Percentiles rank a stretch among this genome's conserved stretches.
phyloP scores from a whole-genome alignment of 2,113 vertebrate species.

The Aspiorhynchus laticeps region DNA sequence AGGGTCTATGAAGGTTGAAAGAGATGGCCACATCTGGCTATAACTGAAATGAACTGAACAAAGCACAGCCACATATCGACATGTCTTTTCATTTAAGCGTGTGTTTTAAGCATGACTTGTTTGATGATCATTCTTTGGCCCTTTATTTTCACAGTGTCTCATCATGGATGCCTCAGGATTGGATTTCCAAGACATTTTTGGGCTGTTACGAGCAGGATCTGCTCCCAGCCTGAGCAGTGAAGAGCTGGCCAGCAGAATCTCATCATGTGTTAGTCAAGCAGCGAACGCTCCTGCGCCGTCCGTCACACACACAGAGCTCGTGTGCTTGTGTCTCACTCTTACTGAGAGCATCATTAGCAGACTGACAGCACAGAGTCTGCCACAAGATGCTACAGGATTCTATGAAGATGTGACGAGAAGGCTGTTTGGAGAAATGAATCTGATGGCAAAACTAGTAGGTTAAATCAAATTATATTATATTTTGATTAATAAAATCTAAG shows the following conservation, averaged over 20 bases:
- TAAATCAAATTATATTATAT: neutral
- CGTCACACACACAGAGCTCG: slow-evolving; percentile 37
- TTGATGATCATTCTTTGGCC: neutral
- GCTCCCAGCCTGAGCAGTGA: slow-evolving; percentile 25
- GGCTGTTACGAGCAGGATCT: neutral
- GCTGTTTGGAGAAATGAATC: slow-evolving; percentile 72
- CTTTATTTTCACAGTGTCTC: neutral
- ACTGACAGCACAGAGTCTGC: slow-evolving; percentile 50
- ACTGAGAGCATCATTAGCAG: slow-evolving; percentile 71
- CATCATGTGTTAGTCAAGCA: slow-evolving; percentile 12
- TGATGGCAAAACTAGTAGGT: slow-evolving; percentile 83
- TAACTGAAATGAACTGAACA: too few relatives aligned
- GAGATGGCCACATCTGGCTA: neutral
- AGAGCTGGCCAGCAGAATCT: slow-evolving; percentile 33
- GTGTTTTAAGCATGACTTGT: neutral
- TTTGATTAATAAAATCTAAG: neutral
- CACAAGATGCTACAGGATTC: slow-evolving; percentile 53
- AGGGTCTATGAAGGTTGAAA: neutral
- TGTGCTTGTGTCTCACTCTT: slow-evolving; percentile 78
- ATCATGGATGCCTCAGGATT: slow-evolving; percentile 7
- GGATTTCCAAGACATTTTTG: slow-evolving; percentile 35
- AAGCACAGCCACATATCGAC: neutral
- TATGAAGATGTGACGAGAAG: slow-evolving; percentile 68
- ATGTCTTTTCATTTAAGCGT: neutral
- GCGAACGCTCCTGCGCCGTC: neutral